Percentiles rank a stretch among this genome's conserved stretches.
These are phyloP conservation scores for Syrmaticus mikado DNA, from an alignment of 2,113 vertebrate genomes.

Conservation along the genomic window DNA sequence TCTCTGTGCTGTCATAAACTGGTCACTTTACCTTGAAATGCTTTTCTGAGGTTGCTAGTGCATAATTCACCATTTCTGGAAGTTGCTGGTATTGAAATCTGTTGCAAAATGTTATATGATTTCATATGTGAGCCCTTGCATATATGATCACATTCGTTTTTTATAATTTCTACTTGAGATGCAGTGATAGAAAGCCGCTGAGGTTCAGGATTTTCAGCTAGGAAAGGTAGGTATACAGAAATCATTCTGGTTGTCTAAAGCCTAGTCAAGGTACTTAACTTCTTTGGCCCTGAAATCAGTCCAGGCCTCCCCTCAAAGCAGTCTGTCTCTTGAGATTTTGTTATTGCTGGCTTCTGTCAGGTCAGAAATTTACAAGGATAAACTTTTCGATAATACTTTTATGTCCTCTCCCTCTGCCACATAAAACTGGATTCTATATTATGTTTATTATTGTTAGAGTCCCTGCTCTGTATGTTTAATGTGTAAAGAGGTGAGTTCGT, in stretches of 20 bases:
- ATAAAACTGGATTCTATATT: constrained; percentile 34
- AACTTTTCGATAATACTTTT: not conserved
- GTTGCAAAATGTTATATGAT: not conserved
- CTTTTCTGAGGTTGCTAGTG: not conserved
- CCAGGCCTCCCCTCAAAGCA: constrained; percentile 28
- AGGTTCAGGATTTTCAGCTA: constrained; percentile 19
- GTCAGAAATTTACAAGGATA: constrained; percentile 31
- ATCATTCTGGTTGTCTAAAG: constrained; percentile 47
- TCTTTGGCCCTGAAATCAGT: constrained; percentile 50
- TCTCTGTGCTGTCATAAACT: not conserved
- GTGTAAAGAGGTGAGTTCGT: constrained; percentile 12
- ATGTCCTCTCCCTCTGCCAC: not conserved
- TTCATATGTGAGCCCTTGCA: not conserved
- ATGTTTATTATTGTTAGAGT: constrained; percentile 44
- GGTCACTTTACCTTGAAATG: not conserved
- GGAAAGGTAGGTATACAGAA: not conserved
- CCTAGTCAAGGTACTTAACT: constrained; percentile 60
- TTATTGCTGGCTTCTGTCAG: constrained; percentile 29
- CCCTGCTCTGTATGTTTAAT: constrained; percentile 15
- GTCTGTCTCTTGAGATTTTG: constrained; percentile 42
- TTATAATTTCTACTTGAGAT: rapidly evolving
- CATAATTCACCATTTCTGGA: not conserved
- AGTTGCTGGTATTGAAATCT: not conserved
- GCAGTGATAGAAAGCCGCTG: not conserved
- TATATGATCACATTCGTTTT: not conserved